These are phyloP conservation scores for Pholis gunnellus DNA, from an alignment of 2,113 vertebrate genomes.

Conservation along the genomic window DNA sequence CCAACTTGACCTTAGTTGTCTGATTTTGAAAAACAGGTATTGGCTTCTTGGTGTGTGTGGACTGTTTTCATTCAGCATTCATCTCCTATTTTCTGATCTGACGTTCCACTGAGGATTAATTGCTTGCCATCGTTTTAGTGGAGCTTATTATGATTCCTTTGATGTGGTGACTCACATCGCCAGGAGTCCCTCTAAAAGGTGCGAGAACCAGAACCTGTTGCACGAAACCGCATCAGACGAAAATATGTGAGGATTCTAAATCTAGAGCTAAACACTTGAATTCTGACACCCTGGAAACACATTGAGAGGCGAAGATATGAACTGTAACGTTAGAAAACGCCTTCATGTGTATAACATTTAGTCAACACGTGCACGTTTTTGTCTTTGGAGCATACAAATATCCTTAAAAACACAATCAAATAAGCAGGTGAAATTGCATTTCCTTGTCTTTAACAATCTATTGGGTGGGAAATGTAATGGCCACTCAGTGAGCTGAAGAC, in stretches of 20 bases:
- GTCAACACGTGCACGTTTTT: not conserved
- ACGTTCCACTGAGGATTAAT: constrained; percentile 22
- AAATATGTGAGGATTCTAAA: not conserved
- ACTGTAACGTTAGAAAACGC: not conserved
- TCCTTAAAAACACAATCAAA: not conserved
- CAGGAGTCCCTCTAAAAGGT: constrained; percentile 8
- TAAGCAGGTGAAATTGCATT: not conserved
- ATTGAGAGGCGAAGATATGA: not conserved
- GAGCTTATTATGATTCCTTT: constrained; percentile 53
- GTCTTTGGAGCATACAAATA: not conserved
- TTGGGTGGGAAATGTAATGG: not conserved
- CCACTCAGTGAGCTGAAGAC: not conserved
- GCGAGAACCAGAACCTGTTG: constrained; percentile 7
- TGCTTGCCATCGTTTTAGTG: constrained; percentile 22
- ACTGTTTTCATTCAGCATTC: constrained; percentile 20
- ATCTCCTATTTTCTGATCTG: constrained; percentile 22
- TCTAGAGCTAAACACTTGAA: not conserved
- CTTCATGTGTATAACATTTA: not conserved
- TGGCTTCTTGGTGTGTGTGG: constrained; percentile 2
- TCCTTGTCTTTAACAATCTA: not conserved
- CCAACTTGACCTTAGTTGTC: not conserved
- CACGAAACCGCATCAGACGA: not conserved
- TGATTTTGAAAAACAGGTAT: not conserved
- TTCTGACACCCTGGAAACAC: not conserved
- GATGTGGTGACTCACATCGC: constrained; percentile 44